Percentiles rank a stretch among this genome's conserved stretches.
Conservation (phyloP, 1,140 invertebrate species). For the Musca domestica region DNA sequence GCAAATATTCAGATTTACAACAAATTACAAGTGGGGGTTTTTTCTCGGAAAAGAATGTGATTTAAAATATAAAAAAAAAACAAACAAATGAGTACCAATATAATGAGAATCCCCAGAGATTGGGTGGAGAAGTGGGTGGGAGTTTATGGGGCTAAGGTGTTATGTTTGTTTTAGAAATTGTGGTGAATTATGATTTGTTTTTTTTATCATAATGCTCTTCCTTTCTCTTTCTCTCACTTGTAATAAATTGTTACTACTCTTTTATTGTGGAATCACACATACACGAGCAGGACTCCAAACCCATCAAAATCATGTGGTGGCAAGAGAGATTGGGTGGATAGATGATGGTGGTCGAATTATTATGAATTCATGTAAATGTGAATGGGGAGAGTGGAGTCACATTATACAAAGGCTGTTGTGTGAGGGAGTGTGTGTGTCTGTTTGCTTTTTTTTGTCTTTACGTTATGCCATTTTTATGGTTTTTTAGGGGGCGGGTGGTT, state of each 20-base stretch:
- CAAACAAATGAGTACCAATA: background rate
- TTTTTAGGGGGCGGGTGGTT: no score
- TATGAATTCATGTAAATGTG: background rate
- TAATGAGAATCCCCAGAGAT: background rate
- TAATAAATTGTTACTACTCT: no score
- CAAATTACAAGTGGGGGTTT: background rate
- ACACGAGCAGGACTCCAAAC: no score
- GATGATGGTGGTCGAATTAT: no score
- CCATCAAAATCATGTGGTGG: no score
- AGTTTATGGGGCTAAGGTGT: background rate
- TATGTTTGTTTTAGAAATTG: constrained; percentile 8
- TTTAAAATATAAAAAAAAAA: background rate
- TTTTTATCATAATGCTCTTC: no score
- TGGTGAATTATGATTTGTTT: constrained; percentile 8
- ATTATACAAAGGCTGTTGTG: constrained; percentile 1
- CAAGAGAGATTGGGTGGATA: no score
- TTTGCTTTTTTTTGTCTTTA: background rate
- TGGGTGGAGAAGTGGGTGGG: background rate
- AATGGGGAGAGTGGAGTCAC: background rate
- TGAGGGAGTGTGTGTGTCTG: background rate
- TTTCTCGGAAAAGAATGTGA: background rate
- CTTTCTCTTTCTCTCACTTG: no score
- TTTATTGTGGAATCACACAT: no score
- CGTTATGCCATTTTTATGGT: background rate
- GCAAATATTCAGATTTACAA: constrained; percentile 12